Base-by-base conservation (phyloP, 2,113 vertebrate species). In the Condylura cristata region DNA sequence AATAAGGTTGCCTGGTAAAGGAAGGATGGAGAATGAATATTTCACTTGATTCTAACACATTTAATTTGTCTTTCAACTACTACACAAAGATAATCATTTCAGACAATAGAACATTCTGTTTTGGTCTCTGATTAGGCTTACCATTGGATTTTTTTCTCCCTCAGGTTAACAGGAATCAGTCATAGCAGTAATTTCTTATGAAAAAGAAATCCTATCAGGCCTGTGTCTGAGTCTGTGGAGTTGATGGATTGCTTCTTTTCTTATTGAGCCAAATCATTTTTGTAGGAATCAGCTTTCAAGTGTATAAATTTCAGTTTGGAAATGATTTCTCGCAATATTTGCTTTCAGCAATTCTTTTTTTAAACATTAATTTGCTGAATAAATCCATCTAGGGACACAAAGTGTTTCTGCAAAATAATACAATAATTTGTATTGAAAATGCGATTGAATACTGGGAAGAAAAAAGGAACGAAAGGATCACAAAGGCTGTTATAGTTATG, bases 371-470 rank as follows among this genome's bases (percentile, higher is more conserved):
- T 96, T 96, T 96, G 76, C 34, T 70, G 93, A 95, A 87, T 95
- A 95, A 95, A 93, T 63, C 93, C 56, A 81, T 86, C 48, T 63
- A 95, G 89, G 84, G 48, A 72, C 91, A 95, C 66, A 96, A 94
- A 96, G 68, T 95, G 84, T 96, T 96, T 96, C 89, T 97, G 96
- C 94, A 97, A 97, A 97, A 93, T 96, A 97, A 97, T 96, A 96
- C 39, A n/a, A 93, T 96, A 93, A 95, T 97, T 97, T 96, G 65
- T 95, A 91, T 82, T 63, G 89, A 97, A 94, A 89, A 95, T 84
- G 91, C 51, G 89, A 87, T 94, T 95, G 96, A 85, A 95, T 95
- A 44, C 79, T 60, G 91, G 79, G 91, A 95, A 93, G 91, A 93
- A 90, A 92, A 95, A 96, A 93, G 96, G 71, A 93, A 82, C 61